phyloP scores from a whole-genome alignment of 23 tunicate genomes.

The Oikopleura dioica region DNA sequence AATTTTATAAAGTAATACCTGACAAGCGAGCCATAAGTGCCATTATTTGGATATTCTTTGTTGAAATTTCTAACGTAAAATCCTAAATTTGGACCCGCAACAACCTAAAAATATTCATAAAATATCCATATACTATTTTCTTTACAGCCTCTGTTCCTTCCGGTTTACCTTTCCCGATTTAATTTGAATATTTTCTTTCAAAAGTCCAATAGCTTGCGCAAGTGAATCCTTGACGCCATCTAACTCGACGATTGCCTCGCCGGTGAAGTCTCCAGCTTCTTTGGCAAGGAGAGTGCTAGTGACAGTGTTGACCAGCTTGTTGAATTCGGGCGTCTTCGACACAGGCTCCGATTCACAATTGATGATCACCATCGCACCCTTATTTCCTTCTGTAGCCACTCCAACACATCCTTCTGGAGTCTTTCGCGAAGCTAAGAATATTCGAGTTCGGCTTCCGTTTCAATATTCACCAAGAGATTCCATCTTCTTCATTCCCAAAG shows the following conservation, averaged over 20 bases:
- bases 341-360: constrained; percentile 8
- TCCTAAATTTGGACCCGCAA: neutral
- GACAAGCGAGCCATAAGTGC: neutral
- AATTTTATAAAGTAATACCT: too few species aligned
- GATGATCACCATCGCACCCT: neutral
- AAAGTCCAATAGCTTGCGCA: neutral
- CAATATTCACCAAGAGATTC: neutral
- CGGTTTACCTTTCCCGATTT: neutral
- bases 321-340: constrained; percentile 6
- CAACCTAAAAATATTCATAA: too few species aligned
- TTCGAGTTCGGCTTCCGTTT: neutral
- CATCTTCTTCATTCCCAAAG: neutral
- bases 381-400: neutral
- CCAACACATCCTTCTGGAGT: neutral
- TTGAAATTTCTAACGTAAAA: neutral
- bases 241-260: neutral
- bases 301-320: neutral
- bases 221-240: neutral
- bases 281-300: neutral
- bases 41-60: neutral
- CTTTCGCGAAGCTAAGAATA: neutral
- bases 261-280: neutral
- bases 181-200: constrained; percentile 5
- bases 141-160: too few species aligned
- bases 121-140: too few species aligned